phyloP scores from a whole-genome alignment of 2,113 vertebrate species.

The Sebastes schlegelii region DNA sequence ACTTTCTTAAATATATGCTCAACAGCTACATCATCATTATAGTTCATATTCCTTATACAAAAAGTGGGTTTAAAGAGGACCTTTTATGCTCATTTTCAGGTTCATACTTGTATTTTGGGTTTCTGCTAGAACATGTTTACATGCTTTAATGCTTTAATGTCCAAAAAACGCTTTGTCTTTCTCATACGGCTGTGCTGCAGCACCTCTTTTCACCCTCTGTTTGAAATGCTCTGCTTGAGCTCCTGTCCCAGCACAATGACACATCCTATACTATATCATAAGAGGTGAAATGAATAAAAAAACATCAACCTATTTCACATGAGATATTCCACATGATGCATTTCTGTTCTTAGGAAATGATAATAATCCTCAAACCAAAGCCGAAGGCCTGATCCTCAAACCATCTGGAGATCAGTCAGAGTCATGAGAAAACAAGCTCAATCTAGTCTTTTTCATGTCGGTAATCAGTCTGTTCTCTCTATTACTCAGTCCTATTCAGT shows the following conservation, averaged over 20 bases:
- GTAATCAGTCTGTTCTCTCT: neutral
- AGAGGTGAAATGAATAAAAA: neutral
- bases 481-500: neutral
- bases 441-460: neutral
- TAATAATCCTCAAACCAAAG: neutral
- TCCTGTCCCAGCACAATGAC: neutral
- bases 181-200: no score
- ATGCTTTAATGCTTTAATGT: no score
- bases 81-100: no score
- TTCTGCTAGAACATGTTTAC: no score
- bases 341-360: neutral
- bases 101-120: no score
- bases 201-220: no score
- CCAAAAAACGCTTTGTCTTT: no score
- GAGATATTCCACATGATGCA: neutral
- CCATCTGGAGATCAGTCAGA: neutral
- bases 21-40: neutral
- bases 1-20: neutral
- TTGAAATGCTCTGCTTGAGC: no score
- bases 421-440: neutral
- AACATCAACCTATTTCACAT: neutral
- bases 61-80: neutral
- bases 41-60: neutral
- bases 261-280: neutral
- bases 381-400: neutral